A percentile compares a stretch with the other conserved stretches of the same genome.
phyloP scores from a whole-genome alignment of 2,113 vertebrate species.

The Phrynosoma platyrhinos region DNA sequence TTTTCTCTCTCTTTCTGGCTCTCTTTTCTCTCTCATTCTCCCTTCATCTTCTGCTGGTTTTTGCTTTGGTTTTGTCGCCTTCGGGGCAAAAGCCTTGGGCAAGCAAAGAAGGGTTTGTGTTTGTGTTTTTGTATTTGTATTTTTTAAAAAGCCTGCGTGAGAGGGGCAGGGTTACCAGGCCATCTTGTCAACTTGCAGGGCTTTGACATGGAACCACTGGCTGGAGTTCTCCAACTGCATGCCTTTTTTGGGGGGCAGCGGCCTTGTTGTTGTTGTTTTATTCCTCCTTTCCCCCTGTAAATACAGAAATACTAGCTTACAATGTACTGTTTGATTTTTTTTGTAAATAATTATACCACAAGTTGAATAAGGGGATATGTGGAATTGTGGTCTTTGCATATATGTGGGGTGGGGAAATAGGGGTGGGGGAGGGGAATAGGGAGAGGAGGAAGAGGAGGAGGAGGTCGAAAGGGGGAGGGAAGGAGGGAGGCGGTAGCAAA shows the following conservation, averaged over 20 bases:
- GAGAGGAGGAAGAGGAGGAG: conserved; percentile 28
- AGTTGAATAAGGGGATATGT: conserved; percentile 91
- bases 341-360: conserved; percentile 97
- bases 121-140: too few species aligned
- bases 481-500: conserved; percentile 84
- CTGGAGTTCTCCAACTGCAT: conserved; percentile 84
- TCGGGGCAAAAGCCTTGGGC: conserved; percentile 80
- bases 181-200: conserved; percentile 78
- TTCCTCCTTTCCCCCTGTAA: conserved; percentile 83
- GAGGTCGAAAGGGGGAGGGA: conserved; percentile 76
- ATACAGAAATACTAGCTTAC: conserved; percentile 94
- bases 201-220: conserved; percentile 83
- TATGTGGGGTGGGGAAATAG: conserved; percentile 83
- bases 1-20: background rate
- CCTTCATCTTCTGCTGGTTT: background rate
- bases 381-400: conserved; percentile 95
- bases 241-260: conserved; percentile 85
- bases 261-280: conserved; percentile 73
- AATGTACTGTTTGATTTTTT: conserved; percentile 94
- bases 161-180: conserved; percentile 82
- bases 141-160: conserved; percentile 75
- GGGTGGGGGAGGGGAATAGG: conserved; percentile 73
- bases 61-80: background rate
- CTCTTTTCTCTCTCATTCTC: rapidly evolving
- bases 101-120: conserved; percentile 67